Percentiles rank a stretch among this genome's conserved stretches.
These are phyloP conservation scores for Ommatoiulus sabulosus DNA, from an alignment of 2,888 invertebrate species.

Conservation along the genomic window DNA sequence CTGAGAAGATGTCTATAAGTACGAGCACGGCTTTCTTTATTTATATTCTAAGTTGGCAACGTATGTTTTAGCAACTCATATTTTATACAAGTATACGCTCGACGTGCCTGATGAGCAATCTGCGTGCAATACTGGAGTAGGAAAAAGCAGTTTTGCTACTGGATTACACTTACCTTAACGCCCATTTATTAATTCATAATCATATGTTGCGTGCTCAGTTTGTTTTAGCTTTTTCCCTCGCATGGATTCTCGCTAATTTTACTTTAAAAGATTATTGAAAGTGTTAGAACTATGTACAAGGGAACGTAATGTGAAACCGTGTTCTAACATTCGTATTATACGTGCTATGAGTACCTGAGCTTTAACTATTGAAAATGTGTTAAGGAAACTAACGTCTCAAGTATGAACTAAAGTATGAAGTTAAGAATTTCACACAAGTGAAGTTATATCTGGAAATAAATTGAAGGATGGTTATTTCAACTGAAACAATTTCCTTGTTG, in stretches of 20 bases:
- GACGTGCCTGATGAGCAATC: background rate
- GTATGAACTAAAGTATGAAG: too few species aligned
- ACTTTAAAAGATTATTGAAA: constrained; percentile 7
- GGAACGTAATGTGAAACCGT: background rate
- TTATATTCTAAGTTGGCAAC: background rate
- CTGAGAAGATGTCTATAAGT: background rate
- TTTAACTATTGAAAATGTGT: too few species aligned
- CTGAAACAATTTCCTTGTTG: too few species aligned
- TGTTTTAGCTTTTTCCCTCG: background rate
- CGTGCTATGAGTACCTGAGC: too few species aligned
- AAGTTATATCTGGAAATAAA: too few species aligned
- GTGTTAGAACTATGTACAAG: background rate
- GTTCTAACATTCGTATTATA: background rate
- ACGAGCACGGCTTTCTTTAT: background rate
- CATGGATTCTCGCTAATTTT: background rate
- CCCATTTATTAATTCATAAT: constrained; percentile 34
- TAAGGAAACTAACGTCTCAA: too few species aligned
- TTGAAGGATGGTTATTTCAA: too few species aligned
- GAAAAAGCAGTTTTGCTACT: background rate
- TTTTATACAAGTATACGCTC: background rate
- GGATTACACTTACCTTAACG: constrained; percentile 11
- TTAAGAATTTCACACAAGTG: too few species aligned
- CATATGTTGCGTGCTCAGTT: background rate
- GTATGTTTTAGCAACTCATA: background rate
- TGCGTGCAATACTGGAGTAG: background rate